These are phyloP conservation scores for Drosophila yakuba DNA, from an alignment of 1,140 invertebrate genomes.

Conservation along the genomic window DNA sequence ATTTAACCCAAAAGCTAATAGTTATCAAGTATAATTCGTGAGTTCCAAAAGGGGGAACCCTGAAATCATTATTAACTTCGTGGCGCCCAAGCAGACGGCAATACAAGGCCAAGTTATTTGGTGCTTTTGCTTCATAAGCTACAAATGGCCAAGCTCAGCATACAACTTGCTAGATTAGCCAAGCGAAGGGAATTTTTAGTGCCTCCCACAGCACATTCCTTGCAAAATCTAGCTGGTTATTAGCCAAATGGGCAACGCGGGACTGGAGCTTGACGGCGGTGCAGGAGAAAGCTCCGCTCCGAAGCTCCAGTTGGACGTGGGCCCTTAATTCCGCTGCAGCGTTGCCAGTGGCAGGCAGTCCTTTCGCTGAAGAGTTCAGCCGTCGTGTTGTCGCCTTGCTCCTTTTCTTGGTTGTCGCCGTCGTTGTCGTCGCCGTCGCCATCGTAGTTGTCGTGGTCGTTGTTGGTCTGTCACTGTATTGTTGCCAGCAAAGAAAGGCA, in stretches of 20 bases:
- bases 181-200: neutral
- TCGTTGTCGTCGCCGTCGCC: constrained; percentile 34
- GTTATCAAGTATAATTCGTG: too few relatives aligned
- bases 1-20: too few relatives aligned
- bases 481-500: constrained; percentile 34
- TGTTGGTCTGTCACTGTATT: constrained; percentile 34
- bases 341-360: constrained; percentile 76
- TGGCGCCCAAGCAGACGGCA: too few relatives aligned
- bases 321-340: constrained; percentile 63
- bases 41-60: too few relatives aligned
- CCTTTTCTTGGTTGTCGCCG: constrained; percentile 42
- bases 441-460: constrained; percentile 30
- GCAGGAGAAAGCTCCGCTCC: constrained; percentile 52
- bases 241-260: constrained; percentile 14
- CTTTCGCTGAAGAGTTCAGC: constrained; percentile 82
- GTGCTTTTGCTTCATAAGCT: neutral
- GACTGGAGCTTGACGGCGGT: constrained; percentile 13
- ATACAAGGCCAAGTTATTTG: too few relatives aligned
- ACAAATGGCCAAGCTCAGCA: neutral
- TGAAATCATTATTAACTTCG: too few relatives aligned
- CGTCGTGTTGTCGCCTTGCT: constrained; percentile 55
- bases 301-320: constrained; percentile 36
- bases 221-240: neutral
- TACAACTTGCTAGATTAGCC: neutral
- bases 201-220: neutral